Evolutionary conservation across 2,797 vertebrate species (phyloP), one percentile per base, ranked within the genome.

Genomic region (Anguilla obscura): DNA sequence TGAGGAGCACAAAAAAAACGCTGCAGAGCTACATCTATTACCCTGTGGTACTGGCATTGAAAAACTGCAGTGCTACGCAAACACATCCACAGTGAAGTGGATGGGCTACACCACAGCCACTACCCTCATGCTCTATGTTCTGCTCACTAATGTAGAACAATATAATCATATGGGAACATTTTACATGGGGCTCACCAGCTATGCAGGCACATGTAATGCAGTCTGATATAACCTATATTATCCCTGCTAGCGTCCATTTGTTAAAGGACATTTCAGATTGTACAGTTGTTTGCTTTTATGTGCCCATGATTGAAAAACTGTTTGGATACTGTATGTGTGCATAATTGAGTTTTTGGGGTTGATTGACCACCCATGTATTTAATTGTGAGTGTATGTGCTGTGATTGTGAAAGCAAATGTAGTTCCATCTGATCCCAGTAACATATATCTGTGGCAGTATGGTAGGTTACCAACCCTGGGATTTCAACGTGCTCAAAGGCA

Each of bases 11-110:
- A 86, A 88, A 91, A 86, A 88, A 91, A 91, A 18, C 82, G 89
- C 90, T 88, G 93, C 93, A 93, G 90, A 36, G 85, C 85, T 85
- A 88, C 74, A 48, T 33, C 89, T 87, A 89, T 79, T 85, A 40
- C 85, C 86, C 66, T 86, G 88, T 2, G 79, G 90, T 89, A 69
- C 86, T 27, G 48, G 69, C 86, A 89, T 2, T 8, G 40, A 48
- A 80, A 80, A 45, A 27, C 27, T 33, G 69, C 69, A 33, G n/a
- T 74, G 27, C 69, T 10, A 14, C 69, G 12, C 69, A 33, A 9
- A 33, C 27, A 14, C 12, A 30, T 6, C 2, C 33, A 18, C 71
- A 76, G 30, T 18, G 21, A 21, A 21, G 76, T 7, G 12, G 18
- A 80, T 82, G 21, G n/a, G 79, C 40, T 14, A n/a, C 87, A 16